Percentiles rank a stretch among this genome's conserved stretches.
phyloP scores from a whole-genome alignment of 2,888 invertebrate species.

The Rotaria socialis region DNA sequence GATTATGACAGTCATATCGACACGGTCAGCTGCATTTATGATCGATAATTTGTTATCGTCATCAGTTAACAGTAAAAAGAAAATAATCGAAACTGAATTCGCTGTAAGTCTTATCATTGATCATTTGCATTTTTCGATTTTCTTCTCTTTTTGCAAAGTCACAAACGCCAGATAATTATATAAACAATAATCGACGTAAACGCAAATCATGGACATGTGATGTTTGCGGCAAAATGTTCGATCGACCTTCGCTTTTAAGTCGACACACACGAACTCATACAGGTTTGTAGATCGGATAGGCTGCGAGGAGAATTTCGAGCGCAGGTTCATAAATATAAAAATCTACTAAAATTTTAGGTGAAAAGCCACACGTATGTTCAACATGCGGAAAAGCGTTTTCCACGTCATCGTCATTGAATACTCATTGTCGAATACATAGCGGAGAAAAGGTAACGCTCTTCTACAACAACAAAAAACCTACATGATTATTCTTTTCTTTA shows the following conservation, averaged over 20 bases:
- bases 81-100: not conserved
- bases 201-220: slow-evolving; percentile 65
- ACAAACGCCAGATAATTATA: not conserved
- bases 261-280: slow-evolving; percentile 93
- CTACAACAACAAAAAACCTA: too few species aligned
- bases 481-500: not conserved
- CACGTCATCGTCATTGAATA: slow-evolving; percentile 86
- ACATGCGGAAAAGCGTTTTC: slow-evolving; percentile 93
- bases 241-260: slow-evolving; percentile 83
- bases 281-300: slow-evolving; percentile 55
- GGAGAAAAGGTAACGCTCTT: slow-evolving; percentile 69
- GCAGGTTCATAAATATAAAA: too few species aligned
- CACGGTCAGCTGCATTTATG: slow-evolving; percentile 29
- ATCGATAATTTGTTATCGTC: slow-evolving; percentile 33
- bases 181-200: slow-evolving; percentile 16
- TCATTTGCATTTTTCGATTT: not conserved
- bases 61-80: not conserved
- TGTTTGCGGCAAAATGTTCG: slow-evolving; percentile 89
- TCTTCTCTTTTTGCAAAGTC: not conserved
- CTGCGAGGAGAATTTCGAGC: too few species aligned
- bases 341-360: slow-evolving; percentile 60
- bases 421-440: slow-evolving; percentile 86
- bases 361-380: slow-evolving; percentile 90
- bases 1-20: slow-evolving; percentile 9
- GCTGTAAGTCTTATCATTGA: not conserved